Evolutionary conservation across 2,113 vertebrate genomes (phyloP).

Genomic region (Seriola rivoliana): DNA sequence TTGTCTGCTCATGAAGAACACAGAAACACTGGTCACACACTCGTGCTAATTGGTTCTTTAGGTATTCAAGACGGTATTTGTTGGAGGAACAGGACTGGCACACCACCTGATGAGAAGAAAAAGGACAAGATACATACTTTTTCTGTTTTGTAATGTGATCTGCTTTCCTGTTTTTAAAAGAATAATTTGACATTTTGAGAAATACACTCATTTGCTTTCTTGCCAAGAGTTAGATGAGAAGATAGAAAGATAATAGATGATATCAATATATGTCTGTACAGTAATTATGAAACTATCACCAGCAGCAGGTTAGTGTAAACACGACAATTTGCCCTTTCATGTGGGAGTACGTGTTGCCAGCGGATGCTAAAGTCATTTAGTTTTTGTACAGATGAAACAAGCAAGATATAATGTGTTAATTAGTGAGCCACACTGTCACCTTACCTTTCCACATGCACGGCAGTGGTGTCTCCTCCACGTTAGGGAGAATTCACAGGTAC

Average conservation of each 20-base stretch:
- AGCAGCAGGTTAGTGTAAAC: background rate
- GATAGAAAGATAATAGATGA: too few relatives aligned
- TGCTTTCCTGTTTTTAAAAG: background rate
- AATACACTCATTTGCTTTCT: background rate
- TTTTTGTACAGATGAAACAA: background rate
- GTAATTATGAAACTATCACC: background rate
- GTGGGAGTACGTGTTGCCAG: background rate
- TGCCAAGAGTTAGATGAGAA: background rate
- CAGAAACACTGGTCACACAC: conserved; percentile 95
- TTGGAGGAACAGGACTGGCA: conserved; percentile 97
- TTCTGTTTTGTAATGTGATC: background rate
- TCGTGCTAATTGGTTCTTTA: conserved; percentile 92
- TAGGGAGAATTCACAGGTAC: conserved; percentile 95
- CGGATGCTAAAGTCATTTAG: too few relatives aligned
- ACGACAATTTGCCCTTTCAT: background rate
- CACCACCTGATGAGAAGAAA: conserved; percentile 87
- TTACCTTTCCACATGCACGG: conserved; percentile 95
- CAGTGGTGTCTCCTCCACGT: conserved; percentile 98
- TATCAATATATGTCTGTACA: background rate
- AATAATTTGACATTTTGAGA: background rate
- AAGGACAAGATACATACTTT: background rate
- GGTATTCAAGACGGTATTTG: conserved; percentile 92
- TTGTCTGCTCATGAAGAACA: conserved; percentile 87
- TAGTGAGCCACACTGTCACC: background rate
- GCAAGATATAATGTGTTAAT: background rate